Conservation (phyloP, 2,797 vertebrate species). For the Cirrhinus mrigala region DNA sequence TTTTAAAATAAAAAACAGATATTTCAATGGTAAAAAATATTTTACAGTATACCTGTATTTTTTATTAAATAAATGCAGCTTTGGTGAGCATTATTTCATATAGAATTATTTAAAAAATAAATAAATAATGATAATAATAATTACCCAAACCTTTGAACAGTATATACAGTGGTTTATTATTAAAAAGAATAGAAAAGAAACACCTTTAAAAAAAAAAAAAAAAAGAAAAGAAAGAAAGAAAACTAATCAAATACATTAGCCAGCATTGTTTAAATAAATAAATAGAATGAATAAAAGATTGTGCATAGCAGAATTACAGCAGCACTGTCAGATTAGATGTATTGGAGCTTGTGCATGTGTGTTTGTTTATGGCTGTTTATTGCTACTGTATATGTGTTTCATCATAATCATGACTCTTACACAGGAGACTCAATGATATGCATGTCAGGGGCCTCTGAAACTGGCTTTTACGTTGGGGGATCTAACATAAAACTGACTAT, state of each 20-base stretch:
- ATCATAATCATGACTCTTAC: conserved; percentile 68
- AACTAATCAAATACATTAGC: background rate
- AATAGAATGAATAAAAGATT: background rate
- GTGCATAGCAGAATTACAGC: conserved; percentile 63
- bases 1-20: background rate
- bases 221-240: background rate
- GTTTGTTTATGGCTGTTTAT: conserved; percentile 60
- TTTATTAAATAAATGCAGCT: background rate
- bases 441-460: background rate
- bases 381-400: conserved; percentile 57
- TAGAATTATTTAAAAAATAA: too few relatives aligned
- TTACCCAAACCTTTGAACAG: too few relatives aligned
- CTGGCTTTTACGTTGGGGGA: background rate
- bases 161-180: too few relatives aligned
- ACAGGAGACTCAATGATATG: conserved; percentile 27
- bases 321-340: conserved; percentile 60
- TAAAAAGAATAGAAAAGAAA: too few relatives aligned
- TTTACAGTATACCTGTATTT: background rate
- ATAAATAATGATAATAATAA: too few relatives aligned
- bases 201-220: background rate
- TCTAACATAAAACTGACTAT: conserved; percentile 1
- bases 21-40: conserved; percentile 15
- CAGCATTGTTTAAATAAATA: background rate
- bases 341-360: conserved; percentile 4
- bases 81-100: background rate